Base-by-base conservation (phyloP, 1,140 invertebrate species). In the Chrysomallon squamiferum region DNA sequence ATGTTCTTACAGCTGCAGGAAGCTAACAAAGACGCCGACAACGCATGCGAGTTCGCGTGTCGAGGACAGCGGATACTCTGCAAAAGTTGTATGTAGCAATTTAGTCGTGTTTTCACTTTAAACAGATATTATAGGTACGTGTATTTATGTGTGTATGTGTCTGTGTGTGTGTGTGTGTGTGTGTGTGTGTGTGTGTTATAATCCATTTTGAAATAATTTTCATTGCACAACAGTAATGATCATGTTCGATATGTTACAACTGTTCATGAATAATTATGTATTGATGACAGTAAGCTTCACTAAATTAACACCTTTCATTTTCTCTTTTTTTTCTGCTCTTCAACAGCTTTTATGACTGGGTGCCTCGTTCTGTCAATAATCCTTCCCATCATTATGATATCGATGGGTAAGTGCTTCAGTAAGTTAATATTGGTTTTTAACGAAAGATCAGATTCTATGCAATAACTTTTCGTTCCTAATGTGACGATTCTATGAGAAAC, bases 1-100 rank as follows among this genome's bases (percentile, higher is more conserved):
- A 88, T 93, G 32, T 90, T 91, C 3, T 92, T 93, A 79, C 92
- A 93, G 80, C 86, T 94, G 33, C 92, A 92, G 73, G 92, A 93
- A 77, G 92, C 92, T 49, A 92, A 93, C 73, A 89, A 91, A 80
- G 92, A 94, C 73, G 91, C 92, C 0, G 90, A 88, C 2, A 89
- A 90, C 33, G 90, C 90, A 0, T 91, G 91, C 60, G 92, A 93
- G 79, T 94, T 93, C 77, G 88, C 93, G 0, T 90, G 89, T 76
- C 88, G 91, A 68, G 91, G 91, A 0, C 85, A 92, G 50, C 88
- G 88, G 66, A 92, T 93, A 65, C 88, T 93, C 77, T 91, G 91
- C 22, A 72, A 56, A 49, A 68, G 65, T 52, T 50, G 69, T 72
- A 56, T 58, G 65, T 71, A 30, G 15, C n/a, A 7, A 41, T 0